Base-by-base conservation (phyloP, 1,140 invertebrate species). In the Brachionus angularis region DNA sequence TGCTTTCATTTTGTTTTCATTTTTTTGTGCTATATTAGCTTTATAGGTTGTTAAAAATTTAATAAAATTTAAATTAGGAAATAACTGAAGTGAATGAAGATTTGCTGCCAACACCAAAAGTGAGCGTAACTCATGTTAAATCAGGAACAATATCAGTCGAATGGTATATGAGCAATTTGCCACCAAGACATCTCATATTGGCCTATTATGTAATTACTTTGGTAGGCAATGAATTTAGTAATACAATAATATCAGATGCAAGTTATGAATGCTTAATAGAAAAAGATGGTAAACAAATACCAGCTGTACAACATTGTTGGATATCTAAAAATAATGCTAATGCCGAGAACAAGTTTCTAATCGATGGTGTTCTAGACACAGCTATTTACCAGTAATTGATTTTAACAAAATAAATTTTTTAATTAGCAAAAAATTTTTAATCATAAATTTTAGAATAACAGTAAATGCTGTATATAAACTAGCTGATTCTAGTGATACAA, bases 221-320 rank as follows among this genome's bases (percentile, higher is more conserved):
- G 5, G 75, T 80, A 27, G 80, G 80, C n/a, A 73, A 73, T 18
- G 75, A 77, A 25, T 80, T 81, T 62, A 58, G 67, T 29, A 75
- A 74, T 25, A 74, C 75, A 1, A 74, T 79, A 33, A 79, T 79
- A 71, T 80, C 79, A 72, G 76, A 81, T 64, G 76, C 79, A 42
- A 81, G 80, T 72, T 81, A 77, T 77, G 79, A 80, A 55, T 80
- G 79, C 74, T 77, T 78, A 46, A 71, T 78, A 47, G 76, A 78
- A 18, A 76, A 78, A 73, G 76, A 78, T 50, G 77, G 76, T 10
- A 74, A 77, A 53, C 75, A 73, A 55, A 74, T 77, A 7, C 64
- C 76, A 21, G 78, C 76, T 14, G 75, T 79, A 12, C 79, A 81
- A 72, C 80, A 81, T 67, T 76, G 76, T 58, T 81, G 80, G 80